Evolutionary conservation across 2,888 invertebrate genomes (phyloP).

Genomic region (Apeira syringaria): DNA sequence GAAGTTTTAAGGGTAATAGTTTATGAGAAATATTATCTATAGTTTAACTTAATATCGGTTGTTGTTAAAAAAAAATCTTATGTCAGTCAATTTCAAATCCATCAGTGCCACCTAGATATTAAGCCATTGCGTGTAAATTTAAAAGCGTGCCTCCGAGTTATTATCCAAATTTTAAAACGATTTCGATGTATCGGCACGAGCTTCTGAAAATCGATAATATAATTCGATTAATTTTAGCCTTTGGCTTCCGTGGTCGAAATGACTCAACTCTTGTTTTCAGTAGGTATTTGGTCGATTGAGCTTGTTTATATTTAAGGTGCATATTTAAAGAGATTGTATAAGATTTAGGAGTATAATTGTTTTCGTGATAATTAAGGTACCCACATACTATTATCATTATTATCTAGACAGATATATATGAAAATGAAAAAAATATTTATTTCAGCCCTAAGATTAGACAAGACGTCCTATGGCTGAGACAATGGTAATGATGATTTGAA

Average conservation of each 20-base stretch:
- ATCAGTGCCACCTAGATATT: slow-evolving; percentile 21
- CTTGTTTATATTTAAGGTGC: slow-evolving; percentile 3
- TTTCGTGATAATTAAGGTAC: no score
- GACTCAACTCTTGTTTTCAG: slow-evolving; percentile 11
- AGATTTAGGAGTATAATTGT: no score
- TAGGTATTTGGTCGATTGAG: neutral
- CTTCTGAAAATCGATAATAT: slow-evolving; percentile 55
- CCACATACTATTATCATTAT: no score
- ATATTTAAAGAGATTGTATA: no score
- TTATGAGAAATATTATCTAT: no score
- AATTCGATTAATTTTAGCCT: slow-evolving; percentile 38
- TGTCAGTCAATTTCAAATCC: slow-evolving; percentile 17
- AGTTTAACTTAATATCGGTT: no score
- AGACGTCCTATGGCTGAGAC: no score
- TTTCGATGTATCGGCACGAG: slow-evolving; percentile 53
- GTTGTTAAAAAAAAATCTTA: neutral
- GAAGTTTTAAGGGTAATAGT: no score
- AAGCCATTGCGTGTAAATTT: slow-evolving; percentile 42
- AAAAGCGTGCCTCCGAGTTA: slow-evolving; percentile 52
- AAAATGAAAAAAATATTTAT: no score
- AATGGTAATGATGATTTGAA: no score
- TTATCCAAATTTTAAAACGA: slow-evolving; percentile 48
- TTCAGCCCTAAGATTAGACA: no score
- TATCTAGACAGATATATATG: no score
- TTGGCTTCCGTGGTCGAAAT: slow-evolving; percentile 58